Evolutionary conservation across 92 coral and sea anemone species (phyloP).

Genomic region (Porites lobata): DNA sequence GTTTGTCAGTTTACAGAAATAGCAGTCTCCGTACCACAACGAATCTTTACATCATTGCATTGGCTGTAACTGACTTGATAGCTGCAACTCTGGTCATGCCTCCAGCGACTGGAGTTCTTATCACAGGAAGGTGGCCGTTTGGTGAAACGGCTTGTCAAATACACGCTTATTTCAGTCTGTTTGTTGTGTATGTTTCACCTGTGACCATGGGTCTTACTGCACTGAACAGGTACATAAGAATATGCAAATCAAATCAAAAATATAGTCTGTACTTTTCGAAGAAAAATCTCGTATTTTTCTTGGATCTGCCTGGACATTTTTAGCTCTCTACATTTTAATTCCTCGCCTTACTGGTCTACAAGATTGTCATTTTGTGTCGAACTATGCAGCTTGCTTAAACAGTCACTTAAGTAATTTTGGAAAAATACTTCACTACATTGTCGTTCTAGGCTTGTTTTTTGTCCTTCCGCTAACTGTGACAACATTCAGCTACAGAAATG

Average conservation of each 20-base stretch:
- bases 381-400: no score
- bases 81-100: no score
- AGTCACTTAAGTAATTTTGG: no score
- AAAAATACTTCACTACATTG: no score
- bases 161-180: neutral
- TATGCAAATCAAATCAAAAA: neutral
- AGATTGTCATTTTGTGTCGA: no score
- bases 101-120: no score
- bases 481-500: neutral
- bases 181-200: neutral
- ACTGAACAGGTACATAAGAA: neutral
- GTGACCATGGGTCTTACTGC: conserved; percentile 12
- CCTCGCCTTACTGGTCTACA: no score
- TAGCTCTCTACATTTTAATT: no score
- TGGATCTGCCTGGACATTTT: no score
- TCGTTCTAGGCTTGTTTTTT: neutral
- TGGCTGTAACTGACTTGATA: neutral
- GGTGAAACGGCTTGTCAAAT: neutral
- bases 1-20: no score
- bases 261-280: neutral
- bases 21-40: neutral
- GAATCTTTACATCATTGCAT: neutral
- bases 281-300: no score
- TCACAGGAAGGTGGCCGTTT: no score
- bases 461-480: neutral